Conservation (phyloP, 2,888 invertebrate genomes). For the Dolichopus griseipennis region DNA sequence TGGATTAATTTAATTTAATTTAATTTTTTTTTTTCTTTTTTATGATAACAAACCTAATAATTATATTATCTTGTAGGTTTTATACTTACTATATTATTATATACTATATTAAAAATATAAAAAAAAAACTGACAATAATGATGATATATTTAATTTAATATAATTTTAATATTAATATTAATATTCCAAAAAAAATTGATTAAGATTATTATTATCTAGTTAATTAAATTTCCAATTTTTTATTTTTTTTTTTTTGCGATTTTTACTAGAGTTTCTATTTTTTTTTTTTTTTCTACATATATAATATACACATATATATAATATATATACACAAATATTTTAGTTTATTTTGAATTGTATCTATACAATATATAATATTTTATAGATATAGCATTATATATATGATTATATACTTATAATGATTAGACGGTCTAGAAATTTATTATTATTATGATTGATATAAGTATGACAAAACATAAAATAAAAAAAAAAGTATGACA, state of each 20-base stretch:
- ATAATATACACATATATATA: not conserved
- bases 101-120: not conserved
- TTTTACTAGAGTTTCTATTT: not conserved
- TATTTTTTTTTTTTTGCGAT: not conserved
- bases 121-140: not conserved
- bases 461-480: no score
- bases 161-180: not conserved
- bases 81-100: no score
- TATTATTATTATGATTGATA: no score
- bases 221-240: not conserved
- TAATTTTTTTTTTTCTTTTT: not conserved
- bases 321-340: not conserved
- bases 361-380: no score
- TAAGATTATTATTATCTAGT: conserved; percentile 1
- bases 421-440: not conserved
- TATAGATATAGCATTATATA: not conserved
- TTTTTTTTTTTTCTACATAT: not conserved
- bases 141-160: not conserved
- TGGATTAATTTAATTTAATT: conserved; percentile 1
- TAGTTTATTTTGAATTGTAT: not conserved
- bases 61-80: not conserved
- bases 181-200: not conserved
- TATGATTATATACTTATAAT: not conserved
- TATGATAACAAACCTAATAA: not conserved
- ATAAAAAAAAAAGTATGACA: no score